Base-by-base conservation (phyloP, 2,113 vertebrate genomes). In the Proteles cristata region DNA sequence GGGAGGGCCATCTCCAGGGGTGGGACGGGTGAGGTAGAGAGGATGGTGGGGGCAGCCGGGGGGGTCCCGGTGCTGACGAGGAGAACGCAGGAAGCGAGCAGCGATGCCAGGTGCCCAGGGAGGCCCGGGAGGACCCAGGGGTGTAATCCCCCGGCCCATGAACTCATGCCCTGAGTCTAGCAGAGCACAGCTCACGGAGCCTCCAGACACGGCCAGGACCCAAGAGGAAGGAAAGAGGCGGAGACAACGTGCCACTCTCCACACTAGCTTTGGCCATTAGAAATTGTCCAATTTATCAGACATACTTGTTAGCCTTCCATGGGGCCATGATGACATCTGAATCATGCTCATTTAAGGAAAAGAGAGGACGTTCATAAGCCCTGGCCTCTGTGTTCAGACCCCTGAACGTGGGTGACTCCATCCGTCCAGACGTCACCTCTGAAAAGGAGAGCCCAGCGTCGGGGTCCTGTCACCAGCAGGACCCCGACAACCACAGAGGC, bases 21-120 rank as follows among this genome's bases (percentile, higher is more conserved):
- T 0, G 6, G 14, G n/a, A 10, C 0, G 2, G 33, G 28, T 25
- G 79, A 35, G 16, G 21, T 4, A 63, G 65, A 43, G 45, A 28
- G 14, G 31, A 11, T 55, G 35, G 10, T 3, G 0, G 9, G 48
- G 55, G 8, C 45, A 15, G 1, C 48, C 2, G 12, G 1, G 15
- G 35, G 5, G 11, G 35, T 2, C 4, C 0, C 0, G 39, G 43
- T 8, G 15, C 5, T 5, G n/a, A 12, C 0, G 6, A 55, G 39
- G 33, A 31, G 2, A 66, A 8, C 16, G 1, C 76, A 43, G 87
- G 45, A 10, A 50, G 10, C 1, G 11, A 28, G 48, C 1, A 1
- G 39, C 0, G 5, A 55, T 26, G 53, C 66, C 45, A 2, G 8
- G 48, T 0, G 11, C 43, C 55, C 48, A 31, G 23, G 61, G 11